Conservation (phyloP, 2,113 vertebrate species). For the Chiloscyllium plagiosum region DNA sequence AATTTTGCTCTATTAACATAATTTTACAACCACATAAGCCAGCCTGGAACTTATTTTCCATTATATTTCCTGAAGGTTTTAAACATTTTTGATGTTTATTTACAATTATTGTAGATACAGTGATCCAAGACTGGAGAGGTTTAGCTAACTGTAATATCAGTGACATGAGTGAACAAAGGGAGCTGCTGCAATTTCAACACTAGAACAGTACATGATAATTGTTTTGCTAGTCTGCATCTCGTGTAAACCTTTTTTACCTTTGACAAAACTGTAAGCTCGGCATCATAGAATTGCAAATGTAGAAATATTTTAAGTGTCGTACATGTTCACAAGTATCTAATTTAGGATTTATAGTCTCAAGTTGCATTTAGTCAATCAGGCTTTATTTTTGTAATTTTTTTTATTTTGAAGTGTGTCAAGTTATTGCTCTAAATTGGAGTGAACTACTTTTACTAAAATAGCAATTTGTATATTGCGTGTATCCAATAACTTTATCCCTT, state of each 20-base stretch:
- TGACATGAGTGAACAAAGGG: neutral
- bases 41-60: neutral
- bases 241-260: neutral
- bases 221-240: neutral
- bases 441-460: neutral
- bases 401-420: neutral
- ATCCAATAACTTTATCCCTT: neutral
- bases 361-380: neutral
- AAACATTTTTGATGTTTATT: neutral
- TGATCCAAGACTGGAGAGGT: neutral
- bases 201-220: neutral
- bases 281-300: neutral
- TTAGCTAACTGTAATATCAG: neutral
- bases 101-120: neutral
- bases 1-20: neutral
- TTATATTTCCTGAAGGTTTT: neutral
- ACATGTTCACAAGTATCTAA: neutral
- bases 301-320: neutral
- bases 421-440: neutral
- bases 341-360: neutral
- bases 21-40: neutral
- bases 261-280: neutral
- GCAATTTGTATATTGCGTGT: neutral
- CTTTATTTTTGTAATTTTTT: neutral
- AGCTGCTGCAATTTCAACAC: neutral